Evolutionary conservation across 1,140 invertebrate genomes (phyloP), one percentile per base, ranked within the genome.

Genomic region (Pseudomyrmex pallidus): DNA sequence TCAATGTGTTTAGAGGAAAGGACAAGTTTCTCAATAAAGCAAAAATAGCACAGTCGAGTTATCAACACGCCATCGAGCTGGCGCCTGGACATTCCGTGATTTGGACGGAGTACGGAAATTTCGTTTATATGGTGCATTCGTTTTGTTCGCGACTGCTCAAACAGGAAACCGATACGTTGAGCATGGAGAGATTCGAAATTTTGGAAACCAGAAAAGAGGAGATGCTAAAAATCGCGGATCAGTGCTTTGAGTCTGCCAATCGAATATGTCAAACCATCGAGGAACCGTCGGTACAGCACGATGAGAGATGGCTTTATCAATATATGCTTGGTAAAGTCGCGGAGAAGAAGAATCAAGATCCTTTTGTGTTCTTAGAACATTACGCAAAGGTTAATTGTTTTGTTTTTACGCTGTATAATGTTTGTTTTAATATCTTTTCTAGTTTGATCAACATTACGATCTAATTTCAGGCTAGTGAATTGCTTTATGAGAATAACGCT

Each of bases 251-350:
- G 20, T 95, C 95, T 57, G 97, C 97, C 1, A 95, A 96, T 89
- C 95, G 95, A 88, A 95, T 96, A 80, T 95, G 95, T 54, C 94
- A 95, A 70, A 89, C 82, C 20, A 86, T 87, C 12, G 91, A 92
- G 8, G 93, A 95, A 66, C 80, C 85, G 8, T 76, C 87, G 70
- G 90, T 95, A 91, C 95, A 96, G 70, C 95, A 96, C 50, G 97
- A 98, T 90, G 98, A 98, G 90, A 94, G 96, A 63, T 99, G 98
- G 98, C 94, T 98, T 13, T 96, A 97, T 90, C 97, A 98, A 91
- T 99, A 99, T 90, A 98, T 99, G 97, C 94, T 99, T 22, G 98
- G 97, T 0, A 99, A 99, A 96, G 97, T 98, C 63, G 95, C 96
- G 0, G 98, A 98, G 91, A 99, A 98, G 91, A 95, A 96, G 80